Evolutionary conservation across 2,113 vertebrate species (phyloP).

Genomic region (Ahaetulla prasina): DNA sequence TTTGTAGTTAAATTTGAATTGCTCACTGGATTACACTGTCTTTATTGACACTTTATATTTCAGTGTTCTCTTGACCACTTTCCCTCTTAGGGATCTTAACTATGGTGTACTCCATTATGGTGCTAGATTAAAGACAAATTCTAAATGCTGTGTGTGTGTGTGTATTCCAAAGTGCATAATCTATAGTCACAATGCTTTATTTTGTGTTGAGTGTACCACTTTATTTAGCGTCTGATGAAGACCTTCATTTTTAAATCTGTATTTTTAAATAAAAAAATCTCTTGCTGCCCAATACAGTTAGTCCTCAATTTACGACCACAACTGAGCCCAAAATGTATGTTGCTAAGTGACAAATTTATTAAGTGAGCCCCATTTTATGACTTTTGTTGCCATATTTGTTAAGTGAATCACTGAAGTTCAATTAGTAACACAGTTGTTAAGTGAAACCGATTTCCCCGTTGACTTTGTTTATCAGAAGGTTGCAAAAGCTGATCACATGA

Average conservation of each 20-base stretch:
- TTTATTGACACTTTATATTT: background rate
- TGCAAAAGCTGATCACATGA: too few relatives aligned
- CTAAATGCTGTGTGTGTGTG: too few relatives aligned
- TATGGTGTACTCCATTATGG: background rate
- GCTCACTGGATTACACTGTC: background rate
- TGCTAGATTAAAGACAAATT: background rate
- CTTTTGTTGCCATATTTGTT: too few relatives aligned
- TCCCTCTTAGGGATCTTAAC: background rate
- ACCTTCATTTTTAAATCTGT: slow-evolving; percentile 9
- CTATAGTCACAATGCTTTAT: background rate
- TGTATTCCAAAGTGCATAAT: background rate
- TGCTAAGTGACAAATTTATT: too few relatives aligned
- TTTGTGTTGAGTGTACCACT: background rate
- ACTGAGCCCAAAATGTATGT: too few relatives aligned
- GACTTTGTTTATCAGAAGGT: too few relatives aligned
- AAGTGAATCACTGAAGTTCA: too few relatives aligned
- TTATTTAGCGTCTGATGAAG: background rate
- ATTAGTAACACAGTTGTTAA: too few relatives aligned
- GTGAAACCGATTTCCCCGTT: too few relatives aligned
- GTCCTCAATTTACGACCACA: too few relatives aligned
- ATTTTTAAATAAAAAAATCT: slow-evolving; percentile 1
- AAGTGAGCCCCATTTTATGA: too few relatives aligned
- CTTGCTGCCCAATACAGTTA: background rate
- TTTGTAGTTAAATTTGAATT: background rate
- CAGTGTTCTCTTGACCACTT: background rate